These are phyloP conservation scores for Diorhabda carinulata DNA, from an alignment of 1,140 invertebrate species.

Conservation along the genomic window DNA sequence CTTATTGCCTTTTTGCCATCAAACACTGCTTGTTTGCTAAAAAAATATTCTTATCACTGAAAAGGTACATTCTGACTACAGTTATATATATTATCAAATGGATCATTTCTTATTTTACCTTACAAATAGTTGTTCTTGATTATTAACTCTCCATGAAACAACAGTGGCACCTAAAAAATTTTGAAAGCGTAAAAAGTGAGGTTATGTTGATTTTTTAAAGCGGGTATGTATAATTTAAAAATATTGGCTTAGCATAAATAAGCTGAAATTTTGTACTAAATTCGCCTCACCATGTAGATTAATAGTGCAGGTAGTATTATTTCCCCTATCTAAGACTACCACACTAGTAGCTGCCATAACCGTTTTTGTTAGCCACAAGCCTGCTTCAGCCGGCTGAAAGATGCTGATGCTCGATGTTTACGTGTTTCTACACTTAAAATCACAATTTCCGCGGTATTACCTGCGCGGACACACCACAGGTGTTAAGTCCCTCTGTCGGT, in stretches of 20 bases:
- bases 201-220: slow-evolving; percentile 40
- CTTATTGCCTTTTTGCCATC: slow-evolving; percentile 92
- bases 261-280: neutral
- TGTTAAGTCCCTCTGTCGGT: slow-evolving; percentile 46
- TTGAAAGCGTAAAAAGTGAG: slow-evolving; percentile 11
- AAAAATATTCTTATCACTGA: slow-evolving; percentile 43
- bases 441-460: slow-evolving; percentile 39
- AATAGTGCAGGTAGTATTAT: slow-evolving; percentile 92
- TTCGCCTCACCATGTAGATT: slow-evolving; percentile 82
- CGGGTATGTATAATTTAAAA: neutral
- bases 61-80: too few species aligned
- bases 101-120: slow-evolving; percentile 59
- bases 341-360: slow-evolving; percentile 79
- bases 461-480: slow-evolving; percentile 42
- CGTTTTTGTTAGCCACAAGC: slow-evolving; percentile 20
- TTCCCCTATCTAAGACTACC: slow-evolving; percentile 87
- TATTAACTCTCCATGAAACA: slow-evolving; percentile 91
- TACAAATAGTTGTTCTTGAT: slow-evolving; percentile 91
- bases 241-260: slow-evolving; percentile 8
- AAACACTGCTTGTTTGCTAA: slow-evolving; percentile 88
- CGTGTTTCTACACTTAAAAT: slow-evolving; percentile 35
- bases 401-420: slow-evolving; percentile 33
- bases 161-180: slow-evolving; percentile 76
- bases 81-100: too few species aligned
- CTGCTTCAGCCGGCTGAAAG: slow-evolving; percentile 27